Evolutionary conservation across 2,797 vertebrate species (phyloP).

Genomic region (Cirrhinus mrigala): DNA sequence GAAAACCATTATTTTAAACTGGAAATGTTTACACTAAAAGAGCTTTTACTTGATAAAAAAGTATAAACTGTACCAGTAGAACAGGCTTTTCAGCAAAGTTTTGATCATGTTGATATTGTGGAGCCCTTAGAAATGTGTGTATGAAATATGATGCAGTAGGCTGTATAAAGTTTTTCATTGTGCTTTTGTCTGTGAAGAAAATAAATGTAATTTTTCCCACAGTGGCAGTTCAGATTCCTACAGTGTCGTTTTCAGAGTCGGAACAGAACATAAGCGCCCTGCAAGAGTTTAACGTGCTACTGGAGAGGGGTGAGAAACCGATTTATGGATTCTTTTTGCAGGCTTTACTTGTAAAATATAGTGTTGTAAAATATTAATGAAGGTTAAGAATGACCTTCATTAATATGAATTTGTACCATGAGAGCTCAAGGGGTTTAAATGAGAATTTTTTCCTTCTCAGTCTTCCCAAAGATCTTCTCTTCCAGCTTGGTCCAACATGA

Average conservation of each 20-base stretch:
- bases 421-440: too few relatives aligned
- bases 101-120: neutral
- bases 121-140: neutral
- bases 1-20: too few relatives aligned
- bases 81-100: neutral
- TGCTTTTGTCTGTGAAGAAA: neutral
- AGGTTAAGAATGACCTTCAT: neutral
- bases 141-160: neutral
- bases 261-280: conserved; percentile 85
- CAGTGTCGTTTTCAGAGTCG: conserved; percentile 81
- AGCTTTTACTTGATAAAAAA: too few relatives aligned
- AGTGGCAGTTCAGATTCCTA: conserved; percentile 89
- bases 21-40: too few relatives aligned
- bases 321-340: neutral
- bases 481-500: conserved; percentile 88
- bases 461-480: conserved; percentile 89
- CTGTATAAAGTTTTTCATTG: neutral
- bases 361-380: neutral
- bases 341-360: neutral
- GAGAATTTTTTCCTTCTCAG: conserved; percentile 74
- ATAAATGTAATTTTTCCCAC: conserved; percentile 59
- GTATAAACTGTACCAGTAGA: too few relatives aligned
- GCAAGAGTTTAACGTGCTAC: conserved; percentile 81
- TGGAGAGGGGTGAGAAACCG: conserved; percentile 81
- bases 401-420: too few relatives aligned